Base-by-base conservation (phyloP, 1,140 invertebrate species). In the Eriosoma lanigerum region DNA sequence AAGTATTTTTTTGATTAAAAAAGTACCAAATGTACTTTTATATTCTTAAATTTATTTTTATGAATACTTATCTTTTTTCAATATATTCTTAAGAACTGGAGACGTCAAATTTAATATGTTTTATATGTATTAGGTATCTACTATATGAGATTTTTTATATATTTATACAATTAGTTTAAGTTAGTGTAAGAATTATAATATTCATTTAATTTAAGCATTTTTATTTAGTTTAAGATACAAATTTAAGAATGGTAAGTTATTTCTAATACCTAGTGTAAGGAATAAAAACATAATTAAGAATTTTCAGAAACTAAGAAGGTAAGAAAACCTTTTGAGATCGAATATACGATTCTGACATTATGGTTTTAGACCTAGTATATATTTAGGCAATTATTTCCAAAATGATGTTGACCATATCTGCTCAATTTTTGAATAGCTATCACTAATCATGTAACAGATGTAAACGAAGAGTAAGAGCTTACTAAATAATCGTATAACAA, bases 391-490 rank as follows among this genome's bases (percentile, higher is more conserved):
- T 92, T 84, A 81, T 90, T 13, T 87, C 88, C 15, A 89, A 89
- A 81, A 93, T 89, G 83, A 87, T 90, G 80, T 92, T 92, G 12
- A 90, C 93, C 85, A 92, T 92, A 58, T 93, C 93, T 82, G 90
- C 89, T n/a, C 93, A 78, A 87, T 82, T 84, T 84, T 68, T 84
- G 86, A 19, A 84, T 84, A 58, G 87, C 87, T 80, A 86, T 83
- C 29, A 88, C 87, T 81, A 86, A 85, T 56, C 68, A 83, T 29
- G 87, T 87, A 80, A 85, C 83, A 82, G 83, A 85, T 66, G 86
- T 88, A 54, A 85, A 89, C 85, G 86, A 88, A 52, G 82, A 83
- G 38, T 78, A 48, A 78, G 72, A 58, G 73, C 73, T 78, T 78
- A 78, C 73, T 78, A 78, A 78, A 78, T 78, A 78, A 78, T 46